A percentile compares a stretch with the other conserved stretches of the same genome.
Conservation (phyloP, 2,113 vertebrate species). For the Thalassarche chlororhynchos region DNA sequence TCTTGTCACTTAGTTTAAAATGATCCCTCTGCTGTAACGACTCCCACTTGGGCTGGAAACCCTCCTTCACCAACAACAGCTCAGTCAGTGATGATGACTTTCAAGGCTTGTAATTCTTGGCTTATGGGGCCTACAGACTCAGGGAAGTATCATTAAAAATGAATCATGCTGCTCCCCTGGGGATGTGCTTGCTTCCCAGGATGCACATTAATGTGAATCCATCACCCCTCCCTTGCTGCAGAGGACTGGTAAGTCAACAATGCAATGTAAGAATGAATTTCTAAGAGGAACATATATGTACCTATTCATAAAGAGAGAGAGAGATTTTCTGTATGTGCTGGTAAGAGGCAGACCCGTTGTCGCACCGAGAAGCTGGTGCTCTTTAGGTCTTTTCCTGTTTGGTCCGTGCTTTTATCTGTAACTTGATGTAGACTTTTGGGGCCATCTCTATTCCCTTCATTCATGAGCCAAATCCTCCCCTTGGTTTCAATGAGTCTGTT, state of each 20-base stretch:
- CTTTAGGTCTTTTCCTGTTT: neutral
- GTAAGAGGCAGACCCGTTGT: fast-evolving
- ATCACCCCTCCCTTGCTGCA: neutral
- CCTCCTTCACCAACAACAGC: slow-evolving; percentile 54
- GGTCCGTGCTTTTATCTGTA: neutral
- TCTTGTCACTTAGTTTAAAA: slow-evolving; percentile 67
- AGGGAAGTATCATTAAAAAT: slow-evolving; percentile 59
- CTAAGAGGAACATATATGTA: neutral
- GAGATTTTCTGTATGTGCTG: neutral
- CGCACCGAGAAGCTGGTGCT: neutral
- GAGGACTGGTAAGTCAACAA: neutral
- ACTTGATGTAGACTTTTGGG: neutral
- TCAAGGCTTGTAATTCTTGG: slow-evolving; percentile 63
- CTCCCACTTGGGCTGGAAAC: slow-evolving; percentile 60
- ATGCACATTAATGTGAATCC: neutral
- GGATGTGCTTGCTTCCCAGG: slow-evolving; percentile 33
- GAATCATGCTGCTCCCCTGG: slow-evolving; percentile 48
- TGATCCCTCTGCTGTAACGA: slow-evolving; percentile 35
- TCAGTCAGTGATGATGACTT: slow-evolving; percentile 51
- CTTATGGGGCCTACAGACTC: slow-evolving; percentile 26
- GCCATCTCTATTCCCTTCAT: neutral
- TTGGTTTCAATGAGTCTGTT: neutral
- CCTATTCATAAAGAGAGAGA: neutral
- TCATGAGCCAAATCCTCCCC: neutral
- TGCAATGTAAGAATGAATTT: neutral